Conservation (phyloP, 2,113 vertebrate species). For the Alosa alosa region DNA sequence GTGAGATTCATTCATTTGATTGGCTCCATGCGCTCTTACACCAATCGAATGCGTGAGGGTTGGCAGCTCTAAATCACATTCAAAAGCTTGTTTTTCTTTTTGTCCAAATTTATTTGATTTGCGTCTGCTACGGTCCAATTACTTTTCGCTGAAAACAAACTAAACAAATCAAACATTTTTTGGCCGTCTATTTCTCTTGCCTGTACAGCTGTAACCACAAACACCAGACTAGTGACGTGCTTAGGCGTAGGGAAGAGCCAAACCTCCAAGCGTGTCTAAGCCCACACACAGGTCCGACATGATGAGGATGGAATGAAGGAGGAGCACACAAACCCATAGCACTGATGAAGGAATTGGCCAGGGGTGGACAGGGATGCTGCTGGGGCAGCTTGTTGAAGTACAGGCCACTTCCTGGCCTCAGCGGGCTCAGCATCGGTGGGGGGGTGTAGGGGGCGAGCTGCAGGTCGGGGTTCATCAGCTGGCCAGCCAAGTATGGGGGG, state of each 20-base stretch:
- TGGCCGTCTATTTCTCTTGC: neutral
- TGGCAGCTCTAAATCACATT: neutral
- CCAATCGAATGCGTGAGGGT: too few relatives aligned
- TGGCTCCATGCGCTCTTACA: too few relatives aligned
- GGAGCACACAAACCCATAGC: conserved; percentile 54
- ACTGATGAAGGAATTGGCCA: conserved; percentile 42
- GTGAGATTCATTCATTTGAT: too few relatives aligned
- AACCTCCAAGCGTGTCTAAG: neutral
- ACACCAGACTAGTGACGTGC: neutral
- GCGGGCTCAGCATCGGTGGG: conserved; percentile 74
- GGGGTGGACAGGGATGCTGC: conserved; percentile 13
- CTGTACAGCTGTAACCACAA: conserved; percentile 6
- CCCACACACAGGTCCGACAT: neutral
- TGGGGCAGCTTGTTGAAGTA: conserved; percentile 68
- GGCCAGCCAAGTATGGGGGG: conserved; percentile 63
- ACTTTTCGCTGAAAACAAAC: neutral
- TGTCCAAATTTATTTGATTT: neutral
- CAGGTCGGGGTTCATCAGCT: conserved; percentile 59
- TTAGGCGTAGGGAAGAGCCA: neutral
- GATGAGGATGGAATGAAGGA: neutral
- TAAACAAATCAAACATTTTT: neutral
- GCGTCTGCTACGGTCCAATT: neutral
- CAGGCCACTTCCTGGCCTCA: conserved; percentile 69
- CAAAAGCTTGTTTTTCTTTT: neutral
- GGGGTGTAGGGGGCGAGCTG: conserved; percentile 70